phyloP scores from a whole-genome alignment of 2,888 invertebrate genomes.

The Tipula confusa region DNA sequence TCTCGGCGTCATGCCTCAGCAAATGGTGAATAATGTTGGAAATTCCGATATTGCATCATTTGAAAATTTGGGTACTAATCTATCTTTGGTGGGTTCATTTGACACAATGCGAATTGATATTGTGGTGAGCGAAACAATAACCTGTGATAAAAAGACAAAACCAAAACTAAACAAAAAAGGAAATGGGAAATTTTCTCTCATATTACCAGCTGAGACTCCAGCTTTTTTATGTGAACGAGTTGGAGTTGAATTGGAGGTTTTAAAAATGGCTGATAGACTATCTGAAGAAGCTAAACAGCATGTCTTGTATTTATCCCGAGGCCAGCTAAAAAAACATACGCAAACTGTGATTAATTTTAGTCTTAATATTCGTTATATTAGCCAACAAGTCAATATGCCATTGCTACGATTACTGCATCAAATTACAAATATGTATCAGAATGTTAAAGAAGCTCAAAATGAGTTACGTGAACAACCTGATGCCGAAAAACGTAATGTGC shows the following conservation, averaged over 20 bases:
- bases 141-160: conserved; percentile 52
- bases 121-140: conserved; percentile 77
- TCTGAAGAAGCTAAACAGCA: conserved; percentile 81
- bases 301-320: conserved; percentile 79
- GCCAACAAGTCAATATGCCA: conserved; percentile 96
- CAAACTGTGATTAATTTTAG: conserved; percentile 89
- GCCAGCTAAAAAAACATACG: conserved; percentile 84
- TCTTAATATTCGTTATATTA: conserved; percentile 81
- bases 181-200: conserved; percentile 40
- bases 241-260: conserved; percentile 81
- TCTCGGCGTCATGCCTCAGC: conserved; percentile 86
- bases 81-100: conserved; percentile 77
- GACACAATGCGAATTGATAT: conserved; percentile 89
- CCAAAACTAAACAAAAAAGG: conserved; percentile 44
- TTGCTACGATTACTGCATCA: conserved; percentile 86
- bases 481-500: conserved; percentile 43
- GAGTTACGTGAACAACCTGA: conserved; percentile 73
- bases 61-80: conserved; percentile 83
- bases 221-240: conserved; percentile 91
- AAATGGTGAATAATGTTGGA: conserved; percentile 56
- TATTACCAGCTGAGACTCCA: conserved; percentile 70
- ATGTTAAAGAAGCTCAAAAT: conserved; percentile 89
- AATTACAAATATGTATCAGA: conserved; percentile 96
- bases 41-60: conserved; percentile 62
- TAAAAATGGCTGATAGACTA: conserved; percentile 84